These are phyloP conservation scores for Osmerus eperlanus DNA, from an alignment of 2,113 vertebrate species.

Conservation along the genomic window DNA sequence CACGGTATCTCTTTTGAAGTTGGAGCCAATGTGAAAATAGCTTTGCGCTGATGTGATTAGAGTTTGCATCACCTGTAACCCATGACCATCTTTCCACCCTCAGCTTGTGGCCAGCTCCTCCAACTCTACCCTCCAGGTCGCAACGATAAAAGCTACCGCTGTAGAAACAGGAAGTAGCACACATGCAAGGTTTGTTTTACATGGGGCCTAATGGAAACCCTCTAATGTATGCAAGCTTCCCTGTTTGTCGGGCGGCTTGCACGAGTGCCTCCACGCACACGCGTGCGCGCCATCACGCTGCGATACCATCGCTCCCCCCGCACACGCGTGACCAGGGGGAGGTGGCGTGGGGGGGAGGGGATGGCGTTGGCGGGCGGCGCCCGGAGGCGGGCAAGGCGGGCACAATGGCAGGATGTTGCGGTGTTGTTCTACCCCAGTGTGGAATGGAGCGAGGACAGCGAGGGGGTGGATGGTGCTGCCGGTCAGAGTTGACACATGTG, in stretches of 20 bases:
- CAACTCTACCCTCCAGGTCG: conserved; percentile 45
- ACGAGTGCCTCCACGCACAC: conserved; percentile 10
- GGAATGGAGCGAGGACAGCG: conserved; percentile 13
- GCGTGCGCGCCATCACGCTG: conserved; percentile 32
- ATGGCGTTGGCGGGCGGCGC: no score
- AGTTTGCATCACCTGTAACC: conserved; percentile 43
- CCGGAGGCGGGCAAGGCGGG: conserved; percentile 34
- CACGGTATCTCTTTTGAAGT: no score
- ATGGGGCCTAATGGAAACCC: conserved; percentile 64
- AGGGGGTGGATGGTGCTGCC: conserved; percentile 21
- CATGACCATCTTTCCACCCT: conserved; percentile 42
- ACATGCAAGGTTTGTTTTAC: conserved; percentile 69
- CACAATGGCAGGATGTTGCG: conserved; percentile 68
- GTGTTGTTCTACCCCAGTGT: conserved; percentile 58
- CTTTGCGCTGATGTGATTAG: conserved; percentile 16
- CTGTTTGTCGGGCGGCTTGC: conserved; percentile 2
- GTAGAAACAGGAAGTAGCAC: conserved; percentile 63
- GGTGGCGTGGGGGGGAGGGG: conserved; percentile 1
- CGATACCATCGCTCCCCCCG: conserved; percentile 53
- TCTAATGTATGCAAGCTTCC: conserved; percentile 49
- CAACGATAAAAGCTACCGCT: conserved; percentile 51
- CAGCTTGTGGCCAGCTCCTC: conserved; percentile 18
- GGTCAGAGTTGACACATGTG: conserved; percentile 50
- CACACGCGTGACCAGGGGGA: conserved; percentile 32
- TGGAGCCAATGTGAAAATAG: no score